phyloP scores from a whole-genome alignment of 2,888 invertebrate genomes.

The Tenthredo notha region DNA sequence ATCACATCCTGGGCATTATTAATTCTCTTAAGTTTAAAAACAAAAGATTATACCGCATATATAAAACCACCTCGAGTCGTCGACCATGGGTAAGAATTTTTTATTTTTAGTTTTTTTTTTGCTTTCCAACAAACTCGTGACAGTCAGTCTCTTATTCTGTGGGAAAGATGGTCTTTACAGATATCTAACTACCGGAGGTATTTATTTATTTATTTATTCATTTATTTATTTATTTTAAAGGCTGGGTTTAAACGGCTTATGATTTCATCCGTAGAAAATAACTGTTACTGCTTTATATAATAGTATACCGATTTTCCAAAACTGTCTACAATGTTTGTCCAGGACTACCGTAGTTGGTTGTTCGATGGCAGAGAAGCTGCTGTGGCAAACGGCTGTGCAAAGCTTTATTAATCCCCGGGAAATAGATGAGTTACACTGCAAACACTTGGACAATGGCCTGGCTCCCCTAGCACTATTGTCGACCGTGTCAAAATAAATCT shows the following conservation, averaged over 20 bases:
- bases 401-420: conserved; percentile 52
- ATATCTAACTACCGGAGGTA: conserved; percentile 23
- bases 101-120: neutral
- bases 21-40: conserved; percentile 40
- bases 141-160: conserved; percentile 24
- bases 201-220: conserved; percentile 14
- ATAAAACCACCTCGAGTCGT: neutral
- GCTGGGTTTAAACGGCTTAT: neutral
- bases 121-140: neutral
- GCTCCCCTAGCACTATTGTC: conserved; percentile 46
- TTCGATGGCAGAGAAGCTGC: conserved; percentile 9
- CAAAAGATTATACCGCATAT: conserved; percentile 3
- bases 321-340: conserved; percentile 15
- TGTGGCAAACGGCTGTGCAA: conserved; percentile 49
- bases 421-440: conserved; percentile 53
- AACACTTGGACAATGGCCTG: conserved; percentile 51
- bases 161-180: conserved; percentile 39
- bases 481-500: conserved; percentile 53
- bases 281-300: neutral
- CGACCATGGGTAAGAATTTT: neutral
- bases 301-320: neutral
- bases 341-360: conserved; percentile 25
- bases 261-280: neutral
- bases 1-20: conserved; percentile 47
- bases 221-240: conserved; percentile 9